These are phyloP conservation scores for Dromococcyx pavoninus DNA, from an alignment of 2,797 vertebrate genomes.

Conservation along the genomic window DNA sequence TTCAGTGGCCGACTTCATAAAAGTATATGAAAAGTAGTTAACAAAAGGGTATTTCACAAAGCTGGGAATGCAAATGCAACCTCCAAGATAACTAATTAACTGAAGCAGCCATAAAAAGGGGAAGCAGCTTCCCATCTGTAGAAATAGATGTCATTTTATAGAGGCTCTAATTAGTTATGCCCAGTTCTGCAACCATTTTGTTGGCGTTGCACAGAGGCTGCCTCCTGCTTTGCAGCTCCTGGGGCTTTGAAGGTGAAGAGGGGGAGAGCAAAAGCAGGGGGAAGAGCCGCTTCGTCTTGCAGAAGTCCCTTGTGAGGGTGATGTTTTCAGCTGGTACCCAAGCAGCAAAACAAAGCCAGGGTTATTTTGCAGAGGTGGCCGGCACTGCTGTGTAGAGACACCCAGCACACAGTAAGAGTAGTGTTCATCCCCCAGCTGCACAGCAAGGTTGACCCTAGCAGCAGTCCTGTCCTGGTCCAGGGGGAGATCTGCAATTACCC, in stretches of 20 bases:
- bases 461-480: neutral
- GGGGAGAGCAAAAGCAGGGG: neutral
- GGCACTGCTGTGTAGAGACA: rapidly evolving
- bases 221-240: neutral
- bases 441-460: rapidly evolving
- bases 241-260: neutral
- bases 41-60: constrained; percentile 40
- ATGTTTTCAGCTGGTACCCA: neutral
- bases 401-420: neutral
- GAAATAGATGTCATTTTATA: constrained; percentile 34
- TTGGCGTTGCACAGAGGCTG: rapidly evolving
- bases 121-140: constrained; percentile 26
- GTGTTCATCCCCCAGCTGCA: rapidly evolving
- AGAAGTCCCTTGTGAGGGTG: rapidly evolving
- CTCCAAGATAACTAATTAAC: constrained; percentile 53
- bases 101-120: neutral
- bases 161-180: constrained; percentile 38
- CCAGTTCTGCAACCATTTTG: neutral
- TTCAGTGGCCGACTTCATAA: constrained; percentile 43
- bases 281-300: neutral
- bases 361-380: neutral
- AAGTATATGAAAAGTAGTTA: constrained; percentile 43
- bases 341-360: neutral
- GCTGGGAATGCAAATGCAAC: constrained; percentile 23
- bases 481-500: neutral